Base-by-base conservation (phyloP, 1,140 invertebrate species). In the Neodiprion virginianus region DNA sequence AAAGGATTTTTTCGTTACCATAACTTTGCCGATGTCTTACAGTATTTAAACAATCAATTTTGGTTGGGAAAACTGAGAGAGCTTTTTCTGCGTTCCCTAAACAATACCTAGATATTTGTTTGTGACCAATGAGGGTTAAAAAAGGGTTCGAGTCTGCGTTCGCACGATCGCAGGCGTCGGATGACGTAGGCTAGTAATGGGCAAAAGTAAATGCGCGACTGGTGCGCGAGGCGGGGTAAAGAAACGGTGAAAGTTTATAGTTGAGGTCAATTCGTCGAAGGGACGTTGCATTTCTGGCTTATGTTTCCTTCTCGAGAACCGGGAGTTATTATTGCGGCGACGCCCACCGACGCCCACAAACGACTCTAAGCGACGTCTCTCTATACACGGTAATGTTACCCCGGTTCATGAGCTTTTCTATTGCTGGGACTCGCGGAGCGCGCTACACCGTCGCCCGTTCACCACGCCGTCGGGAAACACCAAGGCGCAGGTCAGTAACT, bases 201-300 rank as follows among this genome's bases (percentile, higher is more conserved):
- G 11, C 5, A 61, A 8, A 8, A 61, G 53, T 17, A 8, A 40
- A 61, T 61, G 53, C 8, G 53, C 53, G 53, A 2, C 53, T 28
- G 5, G 28, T 5, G 28, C 28, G 5, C 28, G 53, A 17, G 11
- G 53, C 53, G 53, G 53, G 53, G 53, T 61, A 61, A 12, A 61
- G 53, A 61, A 61, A 61, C 53, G 53, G 53, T 61, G 53, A 61
- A 61, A 61, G 53, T 61, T 61, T 61, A 61, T 12, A 61, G 53
- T 17, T 40, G 28, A 40, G 28, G 28, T 40, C 28, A 40, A 40
- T 40, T 5, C 28, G 28, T 5, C 28, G 28, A 7, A 61, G 53
- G 53, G 11, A 61, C 53, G n/a, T 12, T 61, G n/a, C 28, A 8
- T 17, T 61, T 14, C 53, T 17, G n/a, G n/a, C 11, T 8, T 12